Evolutionary conservation across 2,888 invertebrate species (phyloP).

Genomic region (Campaea margaritaria): DNA sequence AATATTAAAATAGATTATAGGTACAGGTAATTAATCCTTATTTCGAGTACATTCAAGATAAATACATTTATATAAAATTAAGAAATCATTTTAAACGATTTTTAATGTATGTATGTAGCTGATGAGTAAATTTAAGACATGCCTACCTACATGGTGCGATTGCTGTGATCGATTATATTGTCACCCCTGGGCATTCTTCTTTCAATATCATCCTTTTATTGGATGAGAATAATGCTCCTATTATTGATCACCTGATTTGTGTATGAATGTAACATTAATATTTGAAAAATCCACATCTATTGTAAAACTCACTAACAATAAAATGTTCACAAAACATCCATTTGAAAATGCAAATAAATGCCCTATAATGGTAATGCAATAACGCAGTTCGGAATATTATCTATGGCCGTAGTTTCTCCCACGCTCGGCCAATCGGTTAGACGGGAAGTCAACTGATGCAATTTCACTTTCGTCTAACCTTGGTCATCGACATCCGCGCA

Average conservation of each 20-base stretch:
- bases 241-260: conserved; percentile 2
- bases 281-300: conserved; percentile 17
- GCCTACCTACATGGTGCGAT: no score
- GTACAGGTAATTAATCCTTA: no score
- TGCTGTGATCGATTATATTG: no score
- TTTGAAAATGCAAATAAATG: conserved; percentile 33
- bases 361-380: conserved; percentile 11
- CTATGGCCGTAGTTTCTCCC: conserved; percentile 56
- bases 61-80: no score
- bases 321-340: conserved; percentile 29
- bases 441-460: conserved; percentile 61
- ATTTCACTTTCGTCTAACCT: conserved; percentile 75
- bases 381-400: conserved; percentile 44
- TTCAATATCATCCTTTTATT: not conserved
- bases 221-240: not conserved
- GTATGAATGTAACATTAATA: conserved; percentile 19
- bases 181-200: no score
- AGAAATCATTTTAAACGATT: no score
- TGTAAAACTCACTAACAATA: conserved; percentile 16
- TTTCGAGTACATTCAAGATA: no score
- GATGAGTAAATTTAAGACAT: no score
- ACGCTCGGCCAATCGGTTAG: conserved; percentile 56
- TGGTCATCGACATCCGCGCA: conserved; percentile 65
- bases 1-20: no score
- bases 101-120: no score